phyloP scores from a whole-genome alignment of 1,140 invertebrate species.

The Drosophila kurseongensis region DNA sequence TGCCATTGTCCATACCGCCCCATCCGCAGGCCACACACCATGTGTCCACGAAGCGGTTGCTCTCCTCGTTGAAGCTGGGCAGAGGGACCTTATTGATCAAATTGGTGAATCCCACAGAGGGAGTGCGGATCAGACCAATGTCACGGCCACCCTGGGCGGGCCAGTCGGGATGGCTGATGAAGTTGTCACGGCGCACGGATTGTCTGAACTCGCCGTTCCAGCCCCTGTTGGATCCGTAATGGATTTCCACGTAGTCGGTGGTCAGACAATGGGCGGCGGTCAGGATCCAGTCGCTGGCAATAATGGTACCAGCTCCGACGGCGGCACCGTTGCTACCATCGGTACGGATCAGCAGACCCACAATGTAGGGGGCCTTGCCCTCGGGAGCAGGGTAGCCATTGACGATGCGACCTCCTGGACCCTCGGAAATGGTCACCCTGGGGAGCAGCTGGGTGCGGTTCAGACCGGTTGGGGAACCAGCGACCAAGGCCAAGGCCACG shows the following conservation, averaged over 20 bases:
- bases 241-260: constrained; percentile 50
- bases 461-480: constrained; percentile 11
- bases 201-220: constrained; percentile 40
- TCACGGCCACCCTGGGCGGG: constrained; percentile 47
- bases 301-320: constrained; percentile 86
- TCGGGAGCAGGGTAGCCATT: constrained; percentile 57
- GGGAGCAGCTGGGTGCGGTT: constrained; percentile 9
- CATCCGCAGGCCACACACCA: constrained; percentile 63
- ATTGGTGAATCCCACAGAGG: constrained; percentile 33
- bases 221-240: constrained; percentile 67
- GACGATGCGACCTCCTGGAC: constrained; percentile 47
- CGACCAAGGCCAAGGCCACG: constrained; percentile 23
- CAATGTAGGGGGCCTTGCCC: constrained; percentile 86
- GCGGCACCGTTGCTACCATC: constrained; percentile 49
- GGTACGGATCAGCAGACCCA: constrained; percentile 77
- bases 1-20: constrained; percentile 51
- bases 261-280: constrained; percentile 87
- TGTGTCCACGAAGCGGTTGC: constrained; percentile 43
- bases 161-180: constrained; percentile 52
- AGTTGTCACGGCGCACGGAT: constrained; percentile 51
- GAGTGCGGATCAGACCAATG: constrained; percentile 59
- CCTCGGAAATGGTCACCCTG: constrained; percentile 7
- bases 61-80: constrained; percentile 32
- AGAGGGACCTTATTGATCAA: constrained; percentile 46
- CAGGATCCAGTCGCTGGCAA: constrained; percentile 85